phyloP scores from a whole-genome alignment of 2,888 invertebrate genomes.

The Hydriomena furcata region DNA sequence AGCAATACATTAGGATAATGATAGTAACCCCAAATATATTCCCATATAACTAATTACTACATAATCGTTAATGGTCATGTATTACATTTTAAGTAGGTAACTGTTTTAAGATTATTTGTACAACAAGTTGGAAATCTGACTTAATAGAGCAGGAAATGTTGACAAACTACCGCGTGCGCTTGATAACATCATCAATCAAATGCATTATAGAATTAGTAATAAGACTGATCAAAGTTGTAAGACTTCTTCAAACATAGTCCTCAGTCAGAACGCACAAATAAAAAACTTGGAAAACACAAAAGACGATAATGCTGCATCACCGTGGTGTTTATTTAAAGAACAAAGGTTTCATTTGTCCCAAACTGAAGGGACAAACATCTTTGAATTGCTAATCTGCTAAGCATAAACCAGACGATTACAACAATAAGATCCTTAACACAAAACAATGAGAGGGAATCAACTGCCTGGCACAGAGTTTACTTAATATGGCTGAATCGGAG shows the following conservation, averaged over 20 bases:
- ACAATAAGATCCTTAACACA: slow-evolving; percentile 3
- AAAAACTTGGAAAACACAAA: slow-evolving; percentile 11
- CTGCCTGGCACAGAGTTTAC: slow-evolving; percentile 10
- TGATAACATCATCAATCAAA: slow-evolving; percentile 6
- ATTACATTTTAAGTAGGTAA: neutral
- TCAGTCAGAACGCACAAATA: slow-evolving; percentile 5
- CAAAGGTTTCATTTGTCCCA: slow-evolving; percentile 15
- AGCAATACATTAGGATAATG: too few species aligned
- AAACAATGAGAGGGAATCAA: slow-evolving; percentile 1
- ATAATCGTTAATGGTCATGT: too few species aligned
- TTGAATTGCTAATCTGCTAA: slow-evolving; percentile 5
- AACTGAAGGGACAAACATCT: slow-evolving; percentile 7
- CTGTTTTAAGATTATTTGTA: neutral
- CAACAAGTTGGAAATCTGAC: slow-evolving; percentile 4
- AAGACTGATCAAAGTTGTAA: neutral
- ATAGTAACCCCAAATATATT: too few species aligned
- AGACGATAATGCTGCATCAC: slow-evolving; percentile 16
- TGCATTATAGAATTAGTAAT: slow-evolving; percentile 2
- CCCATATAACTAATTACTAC: too few species aligned
- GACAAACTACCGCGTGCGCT: slow-evolving; percentile 2
- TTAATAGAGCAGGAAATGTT: slow-evolving; percentile 16
- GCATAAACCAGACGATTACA: slow-evolving; percentile 4
- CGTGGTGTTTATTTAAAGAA: slow-evolving; percentile 18
- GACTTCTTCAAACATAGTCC: slow-evolving; percentile 5
- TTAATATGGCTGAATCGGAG: slow-evolving; percentile 26